Conservation (phyloP, 2,888 invertebrate species). For the Onthophagus sagittarius region DNA sequence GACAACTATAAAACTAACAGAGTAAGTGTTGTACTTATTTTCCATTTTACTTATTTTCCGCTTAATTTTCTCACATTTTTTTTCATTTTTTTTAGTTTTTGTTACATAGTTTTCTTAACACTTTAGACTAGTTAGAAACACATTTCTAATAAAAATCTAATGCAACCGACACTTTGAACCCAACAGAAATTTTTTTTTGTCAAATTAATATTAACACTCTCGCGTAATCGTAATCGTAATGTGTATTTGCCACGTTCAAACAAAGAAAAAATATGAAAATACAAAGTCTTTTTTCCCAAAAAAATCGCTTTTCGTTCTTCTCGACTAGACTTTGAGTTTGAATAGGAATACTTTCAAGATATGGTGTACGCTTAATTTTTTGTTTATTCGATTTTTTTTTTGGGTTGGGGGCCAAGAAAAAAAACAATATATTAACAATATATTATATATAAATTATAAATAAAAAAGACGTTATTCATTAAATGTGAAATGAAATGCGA, state of each 20-base stretch:
- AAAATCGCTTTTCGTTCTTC: not conserved
- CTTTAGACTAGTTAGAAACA: slow-evolving; percentile 20
- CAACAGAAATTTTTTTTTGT: not conserved
- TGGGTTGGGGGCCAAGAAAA: slow-evolving; percentile 3
- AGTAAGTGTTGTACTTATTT: slow-evolving; percentile 30
- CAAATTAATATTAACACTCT: slow-evolving; percentile 2
- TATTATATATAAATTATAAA: too few relatives aligned
- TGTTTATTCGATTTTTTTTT: slow-evolving; percentile 2
- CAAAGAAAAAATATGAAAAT: not conserved
- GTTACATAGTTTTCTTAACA: slow-evolving; percentile 14
- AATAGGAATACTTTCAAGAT: slow-evolving; percentile 21
- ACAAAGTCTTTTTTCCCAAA: not conserved
- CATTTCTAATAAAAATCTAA: slow-evolving; percentile 19
- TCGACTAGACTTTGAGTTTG: slow-evolving; percentile 20
- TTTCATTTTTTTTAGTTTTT: not conserved
- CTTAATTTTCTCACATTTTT: too few relatives aligned
- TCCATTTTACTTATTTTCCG: not conserved
- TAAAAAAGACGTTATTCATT: not conserved
- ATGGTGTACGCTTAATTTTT: slow-evolving; percentile 18
- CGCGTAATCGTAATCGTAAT: not conserved
- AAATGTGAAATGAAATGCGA: not conserved
- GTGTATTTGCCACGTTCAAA: not conserved
- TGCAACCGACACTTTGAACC: not conserved
- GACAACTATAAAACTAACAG: slow-evolving; percentile 43
- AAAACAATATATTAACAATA: not conserved